phyloP scores from a whole-genome alignment of 92 coral and sea anemone species.

The Micromussa lordhowensis region DNA sequence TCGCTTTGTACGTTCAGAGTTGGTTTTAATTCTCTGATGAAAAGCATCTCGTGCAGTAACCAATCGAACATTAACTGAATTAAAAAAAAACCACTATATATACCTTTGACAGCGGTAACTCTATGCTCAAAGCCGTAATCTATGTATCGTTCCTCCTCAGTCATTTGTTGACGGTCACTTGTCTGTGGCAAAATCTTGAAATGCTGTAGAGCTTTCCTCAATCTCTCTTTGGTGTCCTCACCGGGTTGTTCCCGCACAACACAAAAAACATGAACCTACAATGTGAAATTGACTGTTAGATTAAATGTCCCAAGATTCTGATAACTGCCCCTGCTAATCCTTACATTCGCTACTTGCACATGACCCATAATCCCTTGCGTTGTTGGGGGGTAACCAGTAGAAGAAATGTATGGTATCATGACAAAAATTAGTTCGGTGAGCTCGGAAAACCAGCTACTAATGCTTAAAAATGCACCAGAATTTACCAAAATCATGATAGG shows the following conservation, averaged over 20 bases:
- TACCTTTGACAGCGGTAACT: constrained; percentile 81
- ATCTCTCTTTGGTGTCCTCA: constrained; percentile 62
- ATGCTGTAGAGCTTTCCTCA: constrained; percentile 68
- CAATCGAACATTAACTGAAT: too few relatives aligned
- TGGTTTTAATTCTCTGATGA: too few relatives aligned
- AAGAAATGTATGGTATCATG: too few relatives aligned
- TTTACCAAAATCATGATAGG: too few relatives aligned
- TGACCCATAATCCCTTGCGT: too few relatives aligned
- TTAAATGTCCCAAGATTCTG: neutral
- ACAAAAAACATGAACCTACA: constrained; percentile 83
- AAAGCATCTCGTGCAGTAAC: too few relatives aligned
- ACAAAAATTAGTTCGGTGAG: too few relatives aligned
- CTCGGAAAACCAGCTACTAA: too few relatives aligned
- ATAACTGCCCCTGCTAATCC: neutral
- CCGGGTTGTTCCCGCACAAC: constrained; percentile 80
- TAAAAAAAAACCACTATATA: too few relatives aligned
- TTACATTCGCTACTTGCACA: neutral
- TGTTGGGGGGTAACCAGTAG: too few relatives aligned
- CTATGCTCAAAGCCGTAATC: constrained; percentile 92
- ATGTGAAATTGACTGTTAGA: neutral
- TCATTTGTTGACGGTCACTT: constrained; percentile 74
- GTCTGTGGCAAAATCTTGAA: constrained; percentile 68
- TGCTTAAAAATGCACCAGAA: too few relatives aligned
- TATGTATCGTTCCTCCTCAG: constrained; percentile 82
- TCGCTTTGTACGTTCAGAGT: too few relatives aligned